phyloP scores from a whole-genome alignment of 2,113 vertebrate species.

The Brachyhypopomus gauderio region DNA sequence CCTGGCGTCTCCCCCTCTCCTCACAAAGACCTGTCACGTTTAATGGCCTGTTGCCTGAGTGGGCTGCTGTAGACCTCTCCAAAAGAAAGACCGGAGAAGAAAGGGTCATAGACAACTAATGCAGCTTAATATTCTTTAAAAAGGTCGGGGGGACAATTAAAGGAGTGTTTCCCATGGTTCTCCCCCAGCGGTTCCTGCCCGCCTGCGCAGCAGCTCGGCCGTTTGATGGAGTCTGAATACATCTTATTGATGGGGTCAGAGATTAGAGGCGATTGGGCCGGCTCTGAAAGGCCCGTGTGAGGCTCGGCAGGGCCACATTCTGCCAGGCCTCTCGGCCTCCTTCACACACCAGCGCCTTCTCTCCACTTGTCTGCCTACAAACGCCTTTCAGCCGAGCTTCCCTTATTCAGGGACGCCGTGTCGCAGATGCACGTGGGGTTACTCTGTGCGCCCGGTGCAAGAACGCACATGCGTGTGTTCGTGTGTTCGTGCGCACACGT shows the following conservation, averaged over 20 bases:
- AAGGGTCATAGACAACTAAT: conserved; percentile 76
- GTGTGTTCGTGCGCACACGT: neutral
- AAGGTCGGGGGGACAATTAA: conserved; percentile 78
- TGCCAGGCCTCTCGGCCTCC: conserved; percentile 45
- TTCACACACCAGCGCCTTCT: conserved; percentile 67
- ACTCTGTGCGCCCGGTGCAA: conserved; percentile 10
- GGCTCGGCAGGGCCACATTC: conserved; percentile 58
- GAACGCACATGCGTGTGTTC: neutral
- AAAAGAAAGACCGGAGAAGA: conserved; percentile 70
- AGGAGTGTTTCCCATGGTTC: conserved; percentile 74
- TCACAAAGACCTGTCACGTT: conserved; percentile 79
- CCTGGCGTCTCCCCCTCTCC: conserved; percentile 60
- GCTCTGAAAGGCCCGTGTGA: conserved; percentile 67
- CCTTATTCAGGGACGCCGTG: conserved; percentile 55
- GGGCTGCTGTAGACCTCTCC: conserved; percentile 69
- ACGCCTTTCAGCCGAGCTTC: conserved; percentile 64
- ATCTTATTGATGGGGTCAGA: conserved; percentile 81
- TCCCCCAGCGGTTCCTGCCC: conserved; percentile 68
- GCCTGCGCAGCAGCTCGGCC: conserved; percentile 70
- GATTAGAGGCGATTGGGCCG: conserved; percentile 73
- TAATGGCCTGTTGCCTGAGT: conserved; percentile 79
- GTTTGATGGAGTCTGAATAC: conserved; percentile 78
- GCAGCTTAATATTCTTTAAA: conserved; percentile 82
- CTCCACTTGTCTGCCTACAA: conserved; percentile 74
- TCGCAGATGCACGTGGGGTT: conserved; percentile 47